Conservation (phyloP, 2,113 vertebrate genomes). For the Benitochromis conjunctus region DNA sequence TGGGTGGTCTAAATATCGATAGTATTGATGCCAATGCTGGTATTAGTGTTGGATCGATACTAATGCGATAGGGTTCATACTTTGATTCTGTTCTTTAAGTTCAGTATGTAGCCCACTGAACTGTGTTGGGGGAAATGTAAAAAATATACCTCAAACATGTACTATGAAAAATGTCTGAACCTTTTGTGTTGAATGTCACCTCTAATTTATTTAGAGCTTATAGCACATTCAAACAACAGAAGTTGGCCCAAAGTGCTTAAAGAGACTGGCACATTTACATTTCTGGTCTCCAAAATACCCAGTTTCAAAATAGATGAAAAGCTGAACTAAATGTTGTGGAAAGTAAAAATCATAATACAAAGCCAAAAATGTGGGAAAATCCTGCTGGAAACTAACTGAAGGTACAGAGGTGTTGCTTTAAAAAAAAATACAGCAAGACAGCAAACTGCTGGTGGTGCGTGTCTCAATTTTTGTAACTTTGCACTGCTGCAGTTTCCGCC, state of each 20-base stretch:
- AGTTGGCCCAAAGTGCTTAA: background rate
- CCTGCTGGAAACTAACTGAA: background rate
- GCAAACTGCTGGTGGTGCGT: background rate
- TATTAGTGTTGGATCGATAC: background rate
- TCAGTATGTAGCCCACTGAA: background rate
- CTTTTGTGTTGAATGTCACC: background rate
- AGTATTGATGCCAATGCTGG: background rate
- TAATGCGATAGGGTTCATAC: background rate
- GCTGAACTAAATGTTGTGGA: background rate
- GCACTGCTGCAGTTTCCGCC: rapidly evolving
- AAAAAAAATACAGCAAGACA: background rate
- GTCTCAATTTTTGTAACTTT: background rate
- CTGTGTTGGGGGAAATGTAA: background rate
- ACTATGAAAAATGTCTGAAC: background rate
- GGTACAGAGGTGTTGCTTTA: background rate
- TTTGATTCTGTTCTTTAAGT: background rate
- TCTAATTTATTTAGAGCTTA: background rate
- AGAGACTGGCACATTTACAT: background rate
- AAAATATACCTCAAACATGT: background rate
- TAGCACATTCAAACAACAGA: background rate
- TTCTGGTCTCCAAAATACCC: background rate
- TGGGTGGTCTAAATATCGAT: background rate
- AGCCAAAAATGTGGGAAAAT: rapidly evolving
- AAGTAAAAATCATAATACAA: rapidly evolving
- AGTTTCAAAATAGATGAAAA: background rate